Conservation (phyloP, 2,113 vertebrate species). For the Phyllopteryx taeniolatus region DNA sequence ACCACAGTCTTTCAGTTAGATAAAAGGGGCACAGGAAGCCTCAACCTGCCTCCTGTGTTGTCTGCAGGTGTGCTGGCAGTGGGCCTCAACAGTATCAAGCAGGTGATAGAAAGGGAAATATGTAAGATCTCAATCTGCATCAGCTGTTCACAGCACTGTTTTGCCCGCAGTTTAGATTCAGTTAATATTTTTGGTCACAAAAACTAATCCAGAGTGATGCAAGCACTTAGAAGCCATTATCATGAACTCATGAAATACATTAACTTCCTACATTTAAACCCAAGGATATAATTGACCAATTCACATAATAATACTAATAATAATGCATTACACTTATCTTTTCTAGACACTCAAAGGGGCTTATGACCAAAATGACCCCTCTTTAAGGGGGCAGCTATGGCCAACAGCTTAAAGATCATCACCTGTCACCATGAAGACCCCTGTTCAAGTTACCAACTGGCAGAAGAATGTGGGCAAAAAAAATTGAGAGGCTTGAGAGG, state of each 20-base stretch:
- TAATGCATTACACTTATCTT: no score
- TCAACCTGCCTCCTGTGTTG: conserved; percentile 36
- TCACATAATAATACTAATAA: no score
- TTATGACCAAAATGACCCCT: no score
- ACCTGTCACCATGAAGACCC: no score
- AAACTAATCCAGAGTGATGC: neutral
- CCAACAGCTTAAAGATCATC: no score
- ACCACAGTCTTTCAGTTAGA: conserved; percentile 75
- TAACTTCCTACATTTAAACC: neutral
- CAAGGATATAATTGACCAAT: neutral
- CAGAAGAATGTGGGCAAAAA: no score
- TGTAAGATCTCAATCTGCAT: conserved; percentile 30
- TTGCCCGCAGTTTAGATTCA: conserved; percentile 15
- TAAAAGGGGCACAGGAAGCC: conserved; percentile 77
- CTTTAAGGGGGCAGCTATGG: no score
- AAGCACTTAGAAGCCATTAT: neutral
- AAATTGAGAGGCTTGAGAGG: no score
- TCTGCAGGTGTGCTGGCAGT: conserved; percentile 68
- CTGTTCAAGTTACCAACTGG: no score
- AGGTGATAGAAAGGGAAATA: conserved; percentile 68
- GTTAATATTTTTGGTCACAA: conserved; percentile 2
- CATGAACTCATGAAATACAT: neutral
- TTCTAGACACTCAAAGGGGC: no score
- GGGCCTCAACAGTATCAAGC: conserved; percentile 77
- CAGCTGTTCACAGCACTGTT: conserved; percentile 34